Conservation (phyloP, 1,140 invertebrate genomes). For the Frieseomelitta varia region DNA sequence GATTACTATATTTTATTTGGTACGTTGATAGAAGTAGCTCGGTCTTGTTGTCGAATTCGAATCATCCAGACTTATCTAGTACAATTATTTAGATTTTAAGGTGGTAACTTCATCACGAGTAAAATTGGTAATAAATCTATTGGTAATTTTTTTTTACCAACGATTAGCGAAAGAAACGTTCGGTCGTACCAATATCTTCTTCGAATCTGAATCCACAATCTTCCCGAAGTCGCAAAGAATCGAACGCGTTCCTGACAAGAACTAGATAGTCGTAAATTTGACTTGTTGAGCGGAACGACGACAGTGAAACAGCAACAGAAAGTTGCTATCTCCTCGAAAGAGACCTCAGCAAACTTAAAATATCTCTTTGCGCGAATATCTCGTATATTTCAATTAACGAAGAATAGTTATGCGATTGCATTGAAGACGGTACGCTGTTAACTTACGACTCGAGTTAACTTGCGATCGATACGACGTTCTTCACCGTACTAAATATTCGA, state of each 20-base stretch:
- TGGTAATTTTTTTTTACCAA: slow-evolving; percentile 28
- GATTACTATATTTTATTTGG: background rate
- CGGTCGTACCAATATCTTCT: slow-evolving; percentile 3
- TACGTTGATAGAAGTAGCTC: too few species aligned
- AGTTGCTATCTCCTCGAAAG: slow-evolving; percentile 21
- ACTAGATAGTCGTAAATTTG: slow-evolving; percentile 63
- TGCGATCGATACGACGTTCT: background rate
- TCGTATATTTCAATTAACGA: too few species aligned
- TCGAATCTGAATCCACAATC: background rate
- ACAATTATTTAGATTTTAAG: too few species aligned
- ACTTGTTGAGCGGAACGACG: slow-evolving; percentile 55
- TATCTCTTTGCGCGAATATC: background rate
- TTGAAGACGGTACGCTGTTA: background rate
- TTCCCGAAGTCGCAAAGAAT: background rate
- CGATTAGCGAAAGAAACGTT: slow-evolving; percentile 25
- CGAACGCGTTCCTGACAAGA: slow-evolving; percentile 52
- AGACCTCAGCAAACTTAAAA: background rate
- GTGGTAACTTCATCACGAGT: too few species aligned
- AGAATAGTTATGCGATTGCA: background rate
- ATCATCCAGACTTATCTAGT: too few species aligned
- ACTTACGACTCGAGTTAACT: background rate
- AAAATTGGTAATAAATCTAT: slow-evolving; percentile 1
- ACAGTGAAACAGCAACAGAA: slow-evolving; percentile 46
- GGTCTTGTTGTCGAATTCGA: too few species aligned
- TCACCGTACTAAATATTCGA: background rate